phyloP scores from a whole-genome alignment of 2,888 invertebrate species.

The Drosophila neotestacea region DNA sequence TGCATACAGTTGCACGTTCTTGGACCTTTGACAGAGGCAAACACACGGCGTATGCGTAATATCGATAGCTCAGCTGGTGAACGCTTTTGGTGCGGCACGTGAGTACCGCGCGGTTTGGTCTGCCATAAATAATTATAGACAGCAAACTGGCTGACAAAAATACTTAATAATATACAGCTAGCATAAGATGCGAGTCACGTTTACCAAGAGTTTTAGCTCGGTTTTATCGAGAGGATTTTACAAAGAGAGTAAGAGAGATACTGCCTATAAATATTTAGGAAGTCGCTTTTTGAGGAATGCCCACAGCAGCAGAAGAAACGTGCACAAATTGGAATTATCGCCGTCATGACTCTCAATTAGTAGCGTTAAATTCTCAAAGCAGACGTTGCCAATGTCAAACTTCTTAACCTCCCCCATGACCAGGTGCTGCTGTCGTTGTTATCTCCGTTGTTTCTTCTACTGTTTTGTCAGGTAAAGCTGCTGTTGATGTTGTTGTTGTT shows the following conservation, averaged over 20 bases:
- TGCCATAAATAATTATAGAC: slow-evolving; percentile 75
- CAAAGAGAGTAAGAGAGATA: slow-evolving; percentile 14
- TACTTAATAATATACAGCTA: slow-evolving; percentile 48
- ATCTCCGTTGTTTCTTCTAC: slow-evolving; percentile 37
- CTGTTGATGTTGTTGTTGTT: slow-evolving; percentile 22
- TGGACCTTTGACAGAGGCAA: slow-evolving; percentile 31
- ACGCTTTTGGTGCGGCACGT: slow-evolving; percentile 52
- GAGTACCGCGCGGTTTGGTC: slow-evolving; percentile 39
- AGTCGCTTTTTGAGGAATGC: slow-evolving; percentile 51
- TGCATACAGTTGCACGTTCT: slow-evolving; percentile 51
- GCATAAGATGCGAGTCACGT: slow-evolving; percentile 66
- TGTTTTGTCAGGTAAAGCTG: slow-evolving; percentile 28
- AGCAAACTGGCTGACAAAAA: slow-evolving; percentile 48
- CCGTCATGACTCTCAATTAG: slow-evolving; percentile 78
- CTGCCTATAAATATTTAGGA: slow-evolving; percentile 67
- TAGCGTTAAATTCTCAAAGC: slow-evolving; percentile 75
- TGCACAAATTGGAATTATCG: slow-evolving; percentile 78
- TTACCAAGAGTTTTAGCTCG: slow-evolving; percentile 10
- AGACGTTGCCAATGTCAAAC: slow-evolving; percentile 8
- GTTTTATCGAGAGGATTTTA: slow-evolving; percentile 3
- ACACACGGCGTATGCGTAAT: slow-evolving; percentile 64
- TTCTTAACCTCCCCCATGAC: background rate
- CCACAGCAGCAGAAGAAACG: slow-evolving; percentile 44
- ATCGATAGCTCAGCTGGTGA: slow-evolving; percentile 27
- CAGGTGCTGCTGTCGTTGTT: slow-evolving; percentile 37